Evolutionary conservation across 2,113 vertebrate genomes (phyloP).

Genomic region (Anguilla japonica): DNA sequence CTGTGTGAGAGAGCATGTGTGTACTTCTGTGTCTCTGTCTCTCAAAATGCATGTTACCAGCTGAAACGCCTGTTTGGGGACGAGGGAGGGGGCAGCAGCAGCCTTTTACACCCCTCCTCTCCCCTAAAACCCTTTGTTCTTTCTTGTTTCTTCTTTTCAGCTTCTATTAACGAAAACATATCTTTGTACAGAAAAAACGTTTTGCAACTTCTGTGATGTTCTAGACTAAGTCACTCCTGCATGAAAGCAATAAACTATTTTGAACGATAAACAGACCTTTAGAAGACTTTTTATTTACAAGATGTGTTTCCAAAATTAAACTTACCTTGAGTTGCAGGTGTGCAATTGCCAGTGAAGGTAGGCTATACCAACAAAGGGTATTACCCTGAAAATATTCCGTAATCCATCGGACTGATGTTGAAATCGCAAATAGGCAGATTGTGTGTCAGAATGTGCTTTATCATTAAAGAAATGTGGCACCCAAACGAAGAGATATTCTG

Average conservation of each 20-base stretch:
- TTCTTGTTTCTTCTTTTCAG: conserved; percentile 54
- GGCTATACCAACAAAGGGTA: too few species aligned
- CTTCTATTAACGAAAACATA: conserved; percentile 67
- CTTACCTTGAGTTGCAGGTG: too few species aligned
- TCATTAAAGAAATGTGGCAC: too few species aligned
- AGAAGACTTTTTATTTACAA: neutral
- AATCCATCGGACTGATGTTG: too few species aligned
- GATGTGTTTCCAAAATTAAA: too few species aligned
- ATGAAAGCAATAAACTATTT: conserved; percentile 82
- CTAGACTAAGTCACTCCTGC: conserved; percentile 73
- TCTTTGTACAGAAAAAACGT: conserved; percentile 68
- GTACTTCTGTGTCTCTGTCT: conserved; percentile 34
- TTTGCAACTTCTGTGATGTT: conserved; percentile 76
- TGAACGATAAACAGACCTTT: conserved; percentile 59
- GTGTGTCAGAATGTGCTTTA: too few species aligned
- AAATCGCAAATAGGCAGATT: too few species aligned
- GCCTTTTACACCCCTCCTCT: conserved; percentile 31
- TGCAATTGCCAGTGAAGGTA: too few species aligned
- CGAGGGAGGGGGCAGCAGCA: conserved; percentile 42
- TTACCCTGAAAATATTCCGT: too few species aligned
- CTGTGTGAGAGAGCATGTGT: conserved; percentile 2
- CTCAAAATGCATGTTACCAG: conserved; percentile 72
- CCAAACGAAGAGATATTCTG: too few species aligned
- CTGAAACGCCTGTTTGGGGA: conserved; percentile 55
- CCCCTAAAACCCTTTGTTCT: conserved; percentile 22